Evolutionary conservation across 2,113 vertebrate species (phyloP).

Genomic region (Eurystomus gularis): DNA sequence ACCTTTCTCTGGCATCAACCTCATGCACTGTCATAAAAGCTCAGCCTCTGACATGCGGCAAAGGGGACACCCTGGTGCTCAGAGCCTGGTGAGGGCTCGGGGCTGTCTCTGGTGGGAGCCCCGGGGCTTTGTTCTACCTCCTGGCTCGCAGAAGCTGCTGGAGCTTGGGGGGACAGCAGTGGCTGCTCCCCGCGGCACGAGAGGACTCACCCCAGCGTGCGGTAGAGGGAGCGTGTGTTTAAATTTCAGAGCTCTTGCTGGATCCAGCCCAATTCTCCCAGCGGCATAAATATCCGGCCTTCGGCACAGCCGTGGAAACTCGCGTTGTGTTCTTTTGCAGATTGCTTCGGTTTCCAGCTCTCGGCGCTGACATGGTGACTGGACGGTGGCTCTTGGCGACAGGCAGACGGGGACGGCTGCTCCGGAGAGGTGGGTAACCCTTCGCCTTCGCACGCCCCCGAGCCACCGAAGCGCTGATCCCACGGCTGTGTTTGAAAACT

Average conservation of each 20-base stretch:
- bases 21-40: not conserved
- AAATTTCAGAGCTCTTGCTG: conserved; percentile 28
- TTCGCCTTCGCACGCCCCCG: not conserved
- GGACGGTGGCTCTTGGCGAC: not conserved
- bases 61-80: not conserved
- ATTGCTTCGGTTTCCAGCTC: not conserved
- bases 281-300: conserved; percentile 44
- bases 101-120: not conserved
- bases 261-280: conserved; percentile 22
- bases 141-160: fast-evolving
- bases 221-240: conserved; percentile 36
- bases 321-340: conserved; percentile 43
- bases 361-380: conserved; percentile 35
- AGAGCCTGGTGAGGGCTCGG: not conserved
- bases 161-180: not conserved
- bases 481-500: fast-evolving
- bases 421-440: conserved; percentile 76
- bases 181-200: fast-evolving
- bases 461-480: not conserved
- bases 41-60: not conserved
- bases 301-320: conserved; percentile 5
- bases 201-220: not conserved
- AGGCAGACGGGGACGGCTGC: conserved; percentile 51
- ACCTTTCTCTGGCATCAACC: not conserved
- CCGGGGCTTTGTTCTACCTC: not conserved